Evolutionary conservation across 2,113 vertebrate species (phyloP).

Genomic region (Taurulus bubalis): DNA sequence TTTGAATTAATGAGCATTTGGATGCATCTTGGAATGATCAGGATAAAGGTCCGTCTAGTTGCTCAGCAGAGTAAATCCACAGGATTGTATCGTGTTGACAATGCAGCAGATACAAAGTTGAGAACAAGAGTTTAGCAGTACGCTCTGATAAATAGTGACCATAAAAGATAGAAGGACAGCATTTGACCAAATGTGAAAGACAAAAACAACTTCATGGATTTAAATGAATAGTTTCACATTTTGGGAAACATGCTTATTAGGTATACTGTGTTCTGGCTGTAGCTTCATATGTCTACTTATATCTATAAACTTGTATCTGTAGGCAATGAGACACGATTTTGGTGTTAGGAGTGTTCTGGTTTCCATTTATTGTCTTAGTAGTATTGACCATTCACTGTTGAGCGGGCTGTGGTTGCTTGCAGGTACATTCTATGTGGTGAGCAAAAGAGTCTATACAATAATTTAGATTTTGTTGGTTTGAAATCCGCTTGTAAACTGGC

Average conservation of each 20-base stretch:
- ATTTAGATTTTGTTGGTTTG: background rate
- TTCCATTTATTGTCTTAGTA: background rate
- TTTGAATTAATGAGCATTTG: slow-evolving; percentile 10
- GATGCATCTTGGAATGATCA: slow-evolving; percentile 11
- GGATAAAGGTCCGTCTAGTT: slow-evolving; percentile 27
- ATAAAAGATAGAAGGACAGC: background rate
- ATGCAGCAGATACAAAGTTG: slow-evolving; percentile 13
- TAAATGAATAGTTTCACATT: background rate
- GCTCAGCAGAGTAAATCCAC: slow-evolving; percentile 25
- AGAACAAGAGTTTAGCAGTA: background rate
- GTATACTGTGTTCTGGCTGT: background rate
- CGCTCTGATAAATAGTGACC: background rate
- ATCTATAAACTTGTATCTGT: background rate
- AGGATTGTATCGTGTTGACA: slow-evolving; percentile 8
- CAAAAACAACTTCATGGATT: background rate
- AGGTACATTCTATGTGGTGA: background rate
- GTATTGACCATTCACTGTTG: background rate
- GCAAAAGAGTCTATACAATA: background rate
- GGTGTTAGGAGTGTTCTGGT: background rate
- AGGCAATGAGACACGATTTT: too few species aligned
- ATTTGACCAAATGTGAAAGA: background rate
- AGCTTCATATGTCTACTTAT: background rate
- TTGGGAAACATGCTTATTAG: background rate
- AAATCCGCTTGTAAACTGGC: background rate
- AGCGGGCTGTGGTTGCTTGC: background rate